Evolutionary conservation across 1,140 invertebrate genomes (phyloP), one percentile per base, ranked within the genome.

Genomic region (Neodiprion virginianus): DNA sequence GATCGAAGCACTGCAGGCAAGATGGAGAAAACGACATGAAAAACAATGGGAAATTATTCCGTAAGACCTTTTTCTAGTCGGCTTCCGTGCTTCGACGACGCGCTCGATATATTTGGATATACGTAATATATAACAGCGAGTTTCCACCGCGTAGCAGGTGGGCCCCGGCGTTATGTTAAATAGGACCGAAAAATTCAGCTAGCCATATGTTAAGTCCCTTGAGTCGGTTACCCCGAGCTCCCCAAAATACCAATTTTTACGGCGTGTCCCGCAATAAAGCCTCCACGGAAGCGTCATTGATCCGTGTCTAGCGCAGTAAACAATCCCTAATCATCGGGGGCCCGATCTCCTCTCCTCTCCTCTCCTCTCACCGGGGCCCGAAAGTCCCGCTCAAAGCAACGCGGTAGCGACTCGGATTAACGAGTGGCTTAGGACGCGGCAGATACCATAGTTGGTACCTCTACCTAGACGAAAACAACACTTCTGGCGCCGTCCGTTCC

Each of bases 161-260:
- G 81, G 77, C 72, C 76, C 76, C 81, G 78, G 73, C 75, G 67
- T 82, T 83, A 84, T 82, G 79, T 80, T 85, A 81, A 83, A 79
- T 73, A 79, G 66, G 72, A 72, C 72, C 61, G 21, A 72, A 72
- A 82, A 77, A 83, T 81, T 80, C 78, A 73, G 79, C 81, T 83
- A 83, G 80, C 84, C 84, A 85, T 85, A 86, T 86, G 83, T 78
- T 80, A 74, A 17, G 28, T 40, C 28, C 28, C 68, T 14, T 14
- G 61, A 14, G 7, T 65, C 48, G 70, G 70, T 23, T 11, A 23
- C n/a, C 14, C 48, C 28, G 48, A 71, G 53, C 53, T 61, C 53
- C 53, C 53, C n/a, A 71, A 71, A 71, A 71, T 71, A 71, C 48
- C 70, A 53, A 48, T 69, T 74, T 69, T 69, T 40, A 61, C 53